phyloP scores from a whole-genome alignment of 2,113 vertebrate species.

The Sceloporus tristichus region DNA sequence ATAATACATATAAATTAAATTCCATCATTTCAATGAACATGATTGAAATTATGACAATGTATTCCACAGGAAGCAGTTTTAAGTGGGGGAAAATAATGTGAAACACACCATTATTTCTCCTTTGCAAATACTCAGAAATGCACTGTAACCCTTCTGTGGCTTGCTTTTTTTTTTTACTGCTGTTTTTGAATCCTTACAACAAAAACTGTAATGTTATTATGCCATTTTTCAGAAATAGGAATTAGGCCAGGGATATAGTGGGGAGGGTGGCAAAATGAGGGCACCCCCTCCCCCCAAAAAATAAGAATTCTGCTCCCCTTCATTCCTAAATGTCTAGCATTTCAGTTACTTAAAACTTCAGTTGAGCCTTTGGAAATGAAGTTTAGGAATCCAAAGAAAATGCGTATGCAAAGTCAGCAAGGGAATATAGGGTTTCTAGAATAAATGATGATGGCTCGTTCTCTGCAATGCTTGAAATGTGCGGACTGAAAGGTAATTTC shows the following conservation, averaged over 20 bases:
- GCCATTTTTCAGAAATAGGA: neutral
- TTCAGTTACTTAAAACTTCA: no score
- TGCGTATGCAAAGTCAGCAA: no score
- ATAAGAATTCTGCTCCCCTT: no score
- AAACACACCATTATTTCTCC: neutral
- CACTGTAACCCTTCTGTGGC: neutral
- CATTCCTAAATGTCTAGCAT: no score
- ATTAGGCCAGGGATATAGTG: neutral
- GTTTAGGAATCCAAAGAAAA: no score
- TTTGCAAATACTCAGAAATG: neutral
- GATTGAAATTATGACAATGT: neutral
- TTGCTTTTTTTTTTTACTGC: no score
- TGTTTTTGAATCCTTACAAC: neutral
- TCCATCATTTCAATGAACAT: neutral
- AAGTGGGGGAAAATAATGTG: neutral
- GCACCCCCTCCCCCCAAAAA: neutral
- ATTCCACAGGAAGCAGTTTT: neutral
- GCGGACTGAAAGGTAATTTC: no score
- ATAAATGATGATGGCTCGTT: no score
- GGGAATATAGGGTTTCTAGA: no score
- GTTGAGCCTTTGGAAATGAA: no score
- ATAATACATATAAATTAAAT: neutral
- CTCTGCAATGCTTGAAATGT: neutral
- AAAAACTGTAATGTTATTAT: neutral
- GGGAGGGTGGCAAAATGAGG: no score